Percentiles rank a stretch among this genome's conserved stretches.
Conservation (phyloP, 2,113 vertebrate species). For the Chloropsis hardwickii region DNA sequence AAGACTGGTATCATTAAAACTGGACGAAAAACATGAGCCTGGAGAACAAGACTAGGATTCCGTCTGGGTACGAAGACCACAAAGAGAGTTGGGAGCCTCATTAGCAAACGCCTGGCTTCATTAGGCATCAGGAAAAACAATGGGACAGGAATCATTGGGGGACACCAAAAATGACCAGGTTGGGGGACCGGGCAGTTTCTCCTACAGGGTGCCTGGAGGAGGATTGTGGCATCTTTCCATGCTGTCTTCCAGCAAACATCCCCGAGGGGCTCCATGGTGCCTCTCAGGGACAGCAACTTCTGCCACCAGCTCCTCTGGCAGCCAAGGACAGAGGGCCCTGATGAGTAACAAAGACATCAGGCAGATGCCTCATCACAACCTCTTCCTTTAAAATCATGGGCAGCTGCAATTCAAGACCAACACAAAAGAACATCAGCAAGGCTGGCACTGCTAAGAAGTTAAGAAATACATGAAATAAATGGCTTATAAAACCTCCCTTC, state of each 20-base stretch:
- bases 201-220: background rate
- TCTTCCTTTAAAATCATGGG: background rate
- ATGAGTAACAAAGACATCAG: background rate
- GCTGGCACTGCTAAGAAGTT: background rate
- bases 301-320: background rate
- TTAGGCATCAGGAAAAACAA: background rate
- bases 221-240: rapidly evolving
- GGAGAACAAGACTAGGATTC: background rate
- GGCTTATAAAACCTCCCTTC: background rate
- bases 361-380: background rate
- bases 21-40: background rate
- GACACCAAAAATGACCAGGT: background rate
- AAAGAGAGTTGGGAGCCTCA: background rate
- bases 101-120: background rate
- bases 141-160: rapidly evolving
- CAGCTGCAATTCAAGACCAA: background rate
- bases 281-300: background rate
- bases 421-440: background rate
- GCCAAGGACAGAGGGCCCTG: background rate
- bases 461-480: background rate
- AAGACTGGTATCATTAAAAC: background rate
- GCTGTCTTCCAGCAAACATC: background rate
- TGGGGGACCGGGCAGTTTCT: background rate
- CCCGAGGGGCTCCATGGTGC: rapidly evolving
- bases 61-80: background rate